phyloP scores from a whole-genome alignment of 1,140 invertebrate genomes.

The Solenopsis invicta region DNA sequence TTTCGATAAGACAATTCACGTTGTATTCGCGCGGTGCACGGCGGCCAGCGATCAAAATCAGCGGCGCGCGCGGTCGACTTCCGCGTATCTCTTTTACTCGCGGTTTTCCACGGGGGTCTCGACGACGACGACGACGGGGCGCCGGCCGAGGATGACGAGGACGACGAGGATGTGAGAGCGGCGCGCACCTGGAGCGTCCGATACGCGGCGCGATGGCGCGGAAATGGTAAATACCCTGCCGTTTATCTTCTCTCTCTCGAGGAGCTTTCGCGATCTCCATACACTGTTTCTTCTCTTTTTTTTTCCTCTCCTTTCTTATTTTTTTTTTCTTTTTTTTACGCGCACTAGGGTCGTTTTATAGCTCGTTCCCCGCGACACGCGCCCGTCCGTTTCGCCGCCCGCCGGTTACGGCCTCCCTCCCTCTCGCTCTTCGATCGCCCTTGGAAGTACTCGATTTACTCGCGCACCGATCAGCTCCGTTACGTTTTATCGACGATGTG shows the following conservation, averaged over 20 bases:
- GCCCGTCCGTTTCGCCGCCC: slow-evolving; percentile 4
- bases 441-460: slow-evolving; percentile 24
- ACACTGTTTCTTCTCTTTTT: background rate
- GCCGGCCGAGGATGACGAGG: slow-evolving; percentile 61
- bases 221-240: slow-evolving; percentile 69
- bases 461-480: background rate
- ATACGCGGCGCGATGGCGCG: slow-evolving; percentile 62
- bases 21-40: background rate
- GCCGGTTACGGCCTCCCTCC: slow-evolving; percentile 24
- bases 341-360: background rate
- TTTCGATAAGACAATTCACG: background rate
- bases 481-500: slow-evolving; percentile 3
- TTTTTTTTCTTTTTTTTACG: background rate
- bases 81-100: background rate
- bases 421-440: slow-evolving; percentile 3
- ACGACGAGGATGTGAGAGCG: slow-evolving; percentile 65
- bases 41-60: background rate
- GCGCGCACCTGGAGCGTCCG: slow-evolving; percentile 61
- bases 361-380: slow-evolving; percentile 7
- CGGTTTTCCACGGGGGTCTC: background rate
- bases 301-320: background rate
- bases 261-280: background rate
- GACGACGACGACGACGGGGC: background rate
- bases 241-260: background rate
- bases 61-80: background rate